Evolutionary conservation across 2,113 vertebrate species (phyloP).

Genomic region (Tachysurus vachellii): DNA sequence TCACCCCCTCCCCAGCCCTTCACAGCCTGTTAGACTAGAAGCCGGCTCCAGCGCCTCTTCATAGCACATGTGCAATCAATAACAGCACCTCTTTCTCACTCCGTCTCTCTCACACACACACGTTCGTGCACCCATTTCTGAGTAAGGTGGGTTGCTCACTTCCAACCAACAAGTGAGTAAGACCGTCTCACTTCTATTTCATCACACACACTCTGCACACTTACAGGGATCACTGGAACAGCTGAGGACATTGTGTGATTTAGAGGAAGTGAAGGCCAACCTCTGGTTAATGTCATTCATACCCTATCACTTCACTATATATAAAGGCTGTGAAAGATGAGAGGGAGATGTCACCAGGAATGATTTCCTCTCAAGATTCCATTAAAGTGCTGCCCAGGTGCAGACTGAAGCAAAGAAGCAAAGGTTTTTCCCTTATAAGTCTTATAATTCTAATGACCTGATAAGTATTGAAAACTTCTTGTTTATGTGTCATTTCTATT

Average conservation of each 20-base stretch:
- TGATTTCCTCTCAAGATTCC: constrained; percentile 19
- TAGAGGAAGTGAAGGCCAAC: constrained; percentile 40
- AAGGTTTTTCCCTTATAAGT: neutral
- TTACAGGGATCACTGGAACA: constrained; percentile 17
- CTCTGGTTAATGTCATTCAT: constrained; percentile 56
- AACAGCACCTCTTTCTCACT: constrained; percentile 33
- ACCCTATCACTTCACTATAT: constrained; percentile 45
- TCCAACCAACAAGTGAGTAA: constrained; percentile 28
- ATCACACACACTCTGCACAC: constrained; percentile 12
- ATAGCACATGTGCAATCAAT: constrained; percentile 51
- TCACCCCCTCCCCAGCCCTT: constrained; percentile 9
- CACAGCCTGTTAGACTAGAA: constrained; percentile 39
- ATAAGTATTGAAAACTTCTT: neutral
- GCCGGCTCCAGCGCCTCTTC: constrained; percentile 41
- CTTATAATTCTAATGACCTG: neutral
- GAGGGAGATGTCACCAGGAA: constrained; percentile 53
- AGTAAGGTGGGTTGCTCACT: neutral
- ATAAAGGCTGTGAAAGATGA: constrained; percentile 60
- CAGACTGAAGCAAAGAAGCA: constrained; percentile 13
- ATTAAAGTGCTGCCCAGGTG: constrained; percentile 43
- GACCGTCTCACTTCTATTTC: constrained; percentile 29
- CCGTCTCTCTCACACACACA: constrained; percentile 4
- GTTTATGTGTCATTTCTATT: neutral
- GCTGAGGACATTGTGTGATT: constrained; percentile 6
- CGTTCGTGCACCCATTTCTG: neutral